Base-by-base conservation (phyloP, 2,797 vertebrate genomes). In the Megaceryle alcyon region DNA sequence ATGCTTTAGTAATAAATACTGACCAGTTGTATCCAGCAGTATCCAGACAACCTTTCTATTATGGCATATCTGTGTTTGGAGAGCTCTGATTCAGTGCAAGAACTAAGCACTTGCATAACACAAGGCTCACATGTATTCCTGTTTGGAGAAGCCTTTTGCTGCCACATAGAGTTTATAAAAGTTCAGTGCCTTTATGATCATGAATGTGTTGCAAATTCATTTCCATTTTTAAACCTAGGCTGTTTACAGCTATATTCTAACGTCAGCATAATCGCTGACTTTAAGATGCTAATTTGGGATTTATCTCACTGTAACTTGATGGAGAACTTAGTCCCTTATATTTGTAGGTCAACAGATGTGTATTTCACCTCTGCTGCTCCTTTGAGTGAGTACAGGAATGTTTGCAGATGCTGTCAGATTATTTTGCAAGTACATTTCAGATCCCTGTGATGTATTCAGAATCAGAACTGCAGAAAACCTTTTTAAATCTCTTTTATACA, bases 341-440 rank as follows among this genome's bases (percentile, higher is more conserved):
- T 82, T 64, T 80, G 77, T 90, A 95, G 78, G 92, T 92, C 92
- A 94, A 43, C 89, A 96, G 94, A 93, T 90, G 72, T 65, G 48
- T 61, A 17, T 72, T 96, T 92, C 77, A 92, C 79, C 72, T 90
- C 76, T 86, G 61, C 49, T 89, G n/a, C 44, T 94, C 61, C 49
- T 86, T 59, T 82, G 61, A 72, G 29, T 31, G 48, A 89, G 17
- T 33, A 56, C 39, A 76, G 54, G 25, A 77, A 72, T 61, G 9
- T 78, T 82, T 28, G 6, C 69, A 91, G 84, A 91, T 71, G 35
- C 54, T 71, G 54, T 23, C n/a, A 51, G 76, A 75, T 89, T 86
- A 86, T 81, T 86, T 85, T 83, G 49, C 25, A 31, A 89, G 60
- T 13, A 37, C 13, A 31, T 87, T 66, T 94, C 43, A 68, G 53